These are phyloP conservation scores for Huso huso DNA, from an alignment of 2,797 vertebrate genomes.

Conservation along the genomic window DNA sequence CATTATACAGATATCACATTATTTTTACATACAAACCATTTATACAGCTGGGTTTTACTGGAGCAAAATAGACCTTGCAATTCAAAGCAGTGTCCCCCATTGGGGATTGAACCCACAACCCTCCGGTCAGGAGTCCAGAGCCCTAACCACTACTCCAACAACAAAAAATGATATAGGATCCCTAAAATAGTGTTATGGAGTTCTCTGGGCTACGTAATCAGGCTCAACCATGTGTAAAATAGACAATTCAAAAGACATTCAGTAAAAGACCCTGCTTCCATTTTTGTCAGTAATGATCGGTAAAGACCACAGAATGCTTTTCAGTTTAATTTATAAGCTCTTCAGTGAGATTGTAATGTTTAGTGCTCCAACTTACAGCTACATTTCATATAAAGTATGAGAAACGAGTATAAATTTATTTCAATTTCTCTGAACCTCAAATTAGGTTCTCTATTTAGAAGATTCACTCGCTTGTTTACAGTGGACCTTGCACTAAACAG, in stretches of 20 bases:
- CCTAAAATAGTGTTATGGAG: constrained; percentile 15
- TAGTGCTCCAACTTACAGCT: constrained; percentile 36
- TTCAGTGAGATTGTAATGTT: constrained; percentile 37
- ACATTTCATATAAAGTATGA: constrained; percentile 48
- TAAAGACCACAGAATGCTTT: constrained; percentile 44
- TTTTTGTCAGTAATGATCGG: constrained; percentile 45
- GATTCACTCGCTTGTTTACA: constrained; percentile 56
- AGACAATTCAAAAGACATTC: constrained; percentile 45
- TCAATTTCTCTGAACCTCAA: constrained; percentile 53
- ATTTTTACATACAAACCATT: no score
- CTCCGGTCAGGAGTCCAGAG: no score
- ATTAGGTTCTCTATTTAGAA: constrained; percentile 53
- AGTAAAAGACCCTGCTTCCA: constrained; percentile 47
- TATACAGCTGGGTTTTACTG: no score
- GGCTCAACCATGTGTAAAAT: constrained; percentile 52
- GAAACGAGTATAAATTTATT: constrained; percentile 58
- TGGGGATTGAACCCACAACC: no score
- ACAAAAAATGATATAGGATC: constrained; percentile 42
- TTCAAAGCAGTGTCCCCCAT: no score
- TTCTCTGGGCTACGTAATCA: constrained; percentile 50
- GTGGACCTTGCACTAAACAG: constrained; percentile 31
- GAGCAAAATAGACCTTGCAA: no score
- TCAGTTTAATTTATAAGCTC: constrained; percentile 30
- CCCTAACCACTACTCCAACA: no score
- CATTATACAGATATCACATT: no score